Conservation (phyloP, 1,140 invertebrate genomes). For the Hylyphantes graminicola region DNA sequence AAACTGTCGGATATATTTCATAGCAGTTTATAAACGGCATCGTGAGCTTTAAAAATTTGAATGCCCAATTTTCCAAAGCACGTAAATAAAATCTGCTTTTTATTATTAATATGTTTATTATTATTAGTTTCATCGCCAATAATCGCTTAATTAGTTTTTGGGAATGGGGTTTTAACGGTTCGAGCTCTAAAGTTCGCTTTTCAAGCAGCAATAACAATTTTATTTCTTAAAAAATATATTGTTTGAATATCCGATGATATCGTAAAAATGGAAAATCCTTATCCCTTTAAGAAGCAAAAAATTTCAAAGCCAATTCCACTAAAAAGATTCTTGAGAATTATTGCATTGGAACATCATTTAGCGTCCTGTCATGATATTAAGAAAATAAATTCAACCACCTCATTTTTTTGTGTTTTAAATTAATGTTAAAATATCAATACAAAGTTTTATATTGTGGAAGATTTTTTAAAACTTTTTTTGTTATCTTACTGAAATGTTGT, state of each 20-base stretch:
- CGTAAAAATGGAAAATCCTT: slow-evolving; percentile 44
- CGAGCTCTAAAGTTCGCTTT: slow-evolving; percentile 46
- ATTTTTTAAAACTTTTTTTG: no score
- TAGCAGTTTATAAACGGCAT: slow-evolving; percentile 39
- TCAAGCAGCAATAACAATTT: slow-evolving; percentile 23
- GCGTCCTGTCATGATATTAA: no score
- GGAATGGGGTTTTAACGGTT: slow-evolving; percentile 55
- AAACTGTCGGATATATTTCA: slow-evolving; percentile 44
- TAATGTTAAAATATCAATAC: no score
- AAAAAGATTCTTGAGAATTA: no score
- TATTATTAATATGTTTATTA: slow-evolving; percentile 40
- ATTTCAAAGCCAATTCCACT: no score
- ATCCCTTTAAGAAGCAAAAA: slow-evolving; percentile 23
- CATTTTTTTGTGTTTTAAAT: no score
- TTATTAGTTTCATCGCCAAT: slow-evolving; percentile 50
- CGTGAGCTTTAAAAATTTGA: slow-evolving; percentile 10
- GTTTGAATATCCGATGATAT: slow-evolving; percentile 37
- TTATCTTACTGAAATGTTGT: no score
- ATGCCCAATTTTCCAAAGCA: not conserved
- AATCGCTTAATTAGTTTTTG: slow-evolving; percentile 52
- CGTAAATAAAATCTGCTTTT: not conserved
- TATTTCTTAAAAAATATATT: slow-evolving; percentile 45
- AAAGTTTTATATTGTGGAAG: no score
- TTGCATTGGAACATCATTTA: not conserved
- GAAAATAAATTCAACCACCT: no score